Evolutionary conservation across 2,888 invertebrate species (phyloP).

Genomic region (Aspidiotus rigidus): DNA sequence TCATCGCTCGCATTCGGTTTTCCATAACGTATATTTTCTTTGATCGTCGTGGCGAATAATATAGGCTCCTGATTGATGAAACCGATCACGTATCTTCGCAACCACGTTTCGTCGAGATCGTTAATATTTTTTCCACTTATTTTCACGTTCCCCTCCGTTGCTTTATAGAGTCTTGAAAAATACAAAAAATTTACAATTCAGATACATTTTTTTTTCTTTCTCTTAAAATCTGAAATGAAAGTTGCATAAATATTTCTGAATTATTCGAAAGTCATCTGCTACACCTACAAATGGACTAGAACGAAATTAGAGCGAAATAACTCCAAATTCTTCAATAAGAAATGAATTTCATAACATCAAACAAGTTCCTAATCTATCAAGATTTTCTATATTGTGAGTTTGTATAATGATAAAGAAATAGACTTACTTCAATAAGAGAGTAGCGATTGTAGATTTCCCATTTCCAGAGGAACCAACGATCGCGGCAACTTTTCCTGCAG

Average conservation of each 20-base stretch:
- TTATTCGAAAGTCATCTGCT: too few relatives aligned
- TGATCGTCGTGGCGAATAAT: constrained; percentile 79
- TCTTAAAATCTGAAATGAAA: too few relatives aligned
- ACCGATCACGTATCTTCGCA: constrained; percentile 72
- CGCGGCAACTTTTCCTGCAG: constrained; percentile 81
- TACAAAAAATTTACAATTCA: too few relatives aligned
- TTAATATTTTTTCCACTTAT: constrained; percentile 65
- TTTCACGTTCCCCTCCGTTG: constrained; percentile 59
- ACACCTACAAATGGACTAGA: too few relatives aligned
- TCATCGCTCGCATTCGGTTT: constrained; percentile 57
- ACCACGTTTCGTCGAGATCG: constrained; percentile 69
- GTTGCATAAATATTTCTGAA: too few relatives aligned
- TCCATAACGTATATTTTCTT: constrained; percentile 92
- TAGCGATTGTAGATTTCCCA: constrained; percentile 88
- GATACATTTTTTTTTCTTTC: too few relatives aligned
- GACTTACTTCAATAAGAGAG: constrained; percentile 68
- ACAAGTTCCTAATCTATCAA: too few relatives aligned
- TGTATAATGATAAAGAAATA: background rate
- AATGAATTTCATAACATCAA: too few relatives aligned
- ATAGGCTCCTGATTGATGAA: constrained; percentile 91
- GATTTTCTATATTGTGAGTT: too few relatives aligned
- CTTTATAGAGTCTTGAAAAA: constrained; percentile 66
- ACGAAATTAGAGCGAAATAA: too few relatives aligned
- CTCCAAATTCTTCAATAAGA: constrained; percentile 14
- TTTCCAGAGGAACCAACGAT: constrained; percentile 89